These are phyloP conservation scores for Coregonus clupeaformis DNA, from an alignment of 2,113 vertebrate species.

Conservation along the genomic window DNA sequence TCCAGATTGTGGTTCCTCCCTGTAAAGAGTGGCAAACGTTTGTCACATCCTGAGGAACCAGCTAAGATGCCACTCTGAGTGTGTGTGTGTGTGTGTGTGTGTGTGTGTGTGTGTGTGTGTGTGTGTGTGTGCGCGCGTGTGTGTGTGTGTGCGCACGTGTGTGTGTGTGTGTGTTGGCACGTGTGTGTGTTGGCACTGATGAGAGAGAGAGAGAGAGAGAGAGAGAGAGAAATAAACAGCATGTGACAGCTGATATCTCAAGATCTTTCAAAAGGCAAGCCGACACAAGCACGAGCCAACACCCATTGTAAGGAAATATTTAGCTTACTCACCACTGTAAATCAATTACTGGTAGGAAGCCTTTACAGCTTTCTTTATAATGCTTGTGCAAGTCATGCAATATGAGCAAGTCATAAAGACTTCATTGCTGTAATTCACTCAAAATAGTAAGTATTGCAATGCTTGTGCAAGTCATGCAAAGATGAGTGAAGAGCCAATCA, in stretches of 20 bases:
- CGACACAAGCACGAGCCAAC: not conserved
- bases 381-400: too few relatives aligned
- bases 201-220: too few relatives aligned
- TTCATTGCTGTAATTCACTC: not conserved
- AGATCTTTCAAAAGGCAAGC: not conserved
- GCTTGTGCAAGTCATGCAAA: not conserved
- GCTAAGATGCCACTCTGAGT: slow-evolving; percentile 19
- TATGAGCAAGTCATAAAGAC: not conserved
- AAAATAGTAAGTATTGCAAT: too few relatives aligned
- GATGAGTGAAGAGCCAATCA: slow-evolving; percentile 19
- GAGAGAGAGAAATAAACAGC: too few relatives aligned
- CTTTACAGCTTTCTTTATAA: too few relatives aligned
- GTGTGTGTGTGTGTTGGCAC: not conserved
- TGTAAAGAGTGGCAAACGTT: not conserved
- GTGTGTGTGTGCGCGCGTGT: too few relatives aligned
- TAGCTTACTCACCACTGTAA: too few relatives aligned
- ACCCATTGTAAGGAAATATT: not conserved
- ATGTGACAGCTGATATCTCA: not conserved
- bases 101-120: not conserved
- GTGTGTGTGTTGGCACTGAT: not conserved
- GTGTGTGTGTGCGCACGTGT: too few relatives aligned
- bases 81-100: slow-evolving; percentile 22
- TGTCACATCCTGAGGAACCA: slow-evolving; percentile 51
- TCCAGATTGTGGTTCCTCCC: slow-evolving; percentile 58
- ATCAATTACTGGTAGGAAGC: too few relatives aligned